A percentile compares a stretch with the other conserved stretches of the same genome.
These are phyloP conservation scores for Spodoptera littoralis DNA, from an alignment of 2,888 invertebrate genomes.

Conservation along the genomic window DNA sequence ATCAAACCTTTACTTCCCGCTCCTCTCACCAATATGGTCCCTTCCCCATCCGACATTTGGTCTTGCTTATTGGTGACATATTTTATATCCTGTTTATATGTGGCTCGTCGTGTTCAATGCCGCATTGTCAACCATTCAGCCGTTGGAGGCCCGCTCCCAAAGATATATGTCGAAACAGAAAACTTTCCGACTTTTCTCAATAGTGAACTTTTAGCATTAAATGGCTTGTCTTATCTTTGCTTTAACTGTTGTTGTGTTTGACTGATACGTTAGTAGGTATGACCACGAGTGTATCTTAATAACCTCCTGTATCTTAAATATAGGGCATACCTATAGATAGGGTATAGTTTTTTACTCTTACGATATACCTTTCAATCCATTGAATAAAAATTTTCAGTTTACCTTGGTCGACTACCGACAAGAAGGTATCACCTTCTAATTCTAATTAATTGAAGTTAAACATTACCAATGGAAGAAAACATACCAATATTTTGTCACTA, in stretches of 20 bases:
- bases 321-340: too few relatives aligned
- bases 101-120: constrained; percentile 58
- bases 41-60: constrained; percentile 63
- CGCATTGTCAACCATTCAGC: constrained; percentile 69
- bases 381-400: too few relatives aligned
- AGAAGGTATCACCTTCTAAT: too few relatives aligned
- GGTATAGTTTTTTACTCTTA: too few relatives aligned
- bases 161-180: constrained; percentile 62
- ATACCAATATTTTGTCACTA: too few relatives aligned
- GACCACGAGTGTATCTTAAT: too few relatives aligned
- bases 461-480: too few relatives aligned
- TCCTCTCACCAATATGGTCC: constrained; percentile 6
- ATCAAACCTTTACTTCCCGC: constrained; percentile 8
- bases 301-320: too few relatives aligned
- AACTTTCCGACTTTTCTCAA: constrained; percentile 20
- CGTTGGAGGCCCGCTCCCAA: constrained; percentile 51
- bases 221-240: constrained; percentile 3
- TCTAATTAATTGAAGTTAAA: too few relatives aligned
- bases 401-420: too few relatives aligned
- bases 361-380: too few relatives aligned
- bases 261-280: too few relatives aligned
- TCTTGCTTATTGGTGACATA: constrained; percentile 76
- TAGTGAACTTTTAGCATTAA: constrained; percentile 30
- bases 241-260: background rate
- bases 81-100: constrained; percentile 77